Percentiles rank a stretch among this genome's conserved stretches.
Evolutionary conservation across 2,113 vertebrate genomes (phyloP).

Genomic region (Chunga burmeisteri): DNA sequence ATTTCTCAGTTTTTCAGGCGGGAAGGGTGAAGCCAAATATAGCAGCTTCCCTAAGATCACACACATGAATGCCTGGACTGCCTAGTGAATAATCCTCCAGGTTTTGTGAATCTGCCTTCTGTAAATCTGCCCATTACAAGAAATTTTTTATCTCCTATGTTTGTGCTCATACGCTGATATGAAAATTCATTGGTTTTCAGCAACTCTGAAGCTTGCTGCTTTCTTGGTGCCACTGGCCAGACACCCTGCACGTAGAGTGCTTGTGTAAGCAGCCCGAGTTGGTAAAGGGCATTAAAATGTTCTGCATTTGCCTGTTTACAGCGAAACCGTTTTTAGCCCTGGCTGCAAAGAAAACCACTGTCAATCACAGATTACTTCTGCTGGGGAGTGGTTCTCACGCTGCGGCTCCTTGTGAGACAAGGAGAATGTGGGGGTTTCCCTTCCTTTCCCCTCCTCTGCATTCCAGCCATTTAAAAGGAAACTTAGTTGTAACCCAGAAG

Average conservation of each 20-base stretch:
- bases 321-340: constrained; percentile 21
- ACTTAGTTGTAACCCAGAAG: constrained; percentile 18
- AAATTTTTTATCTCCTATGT: background rate
- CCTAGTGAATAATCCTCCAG: background rate
- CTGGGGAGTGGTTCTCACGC: constrained; percentile 32
- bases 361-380: constrained; percentile 17
- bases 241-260: background rate
- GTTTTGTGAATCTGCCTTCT: background rate
- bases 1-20: background rate
- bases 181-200: background rate
- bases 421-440: constrained; percentile 1
- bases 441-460: constrained; percentile 24
- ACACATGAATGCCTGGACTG: background rate
- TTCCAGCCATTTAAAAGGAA: constrained; percentile 32
- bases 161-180: background rate
- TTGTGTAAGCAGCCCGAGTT: background rate
- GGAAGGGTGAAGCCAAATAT: background rate
- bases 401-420: constrained; percentile 23
- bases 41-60: background rate
- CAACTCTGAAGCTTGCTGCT: background rate
- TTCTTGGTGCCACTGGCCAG: background rate
- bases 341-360: constrained; percentile 32
- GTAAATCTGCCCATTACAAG: background rate
- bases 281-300: background rate
- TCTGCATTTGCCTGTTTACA: background rate